Base-by-base conservation (phyloP, 2,888 invertebrate species). In the Cephus nigrinus region DNA sequence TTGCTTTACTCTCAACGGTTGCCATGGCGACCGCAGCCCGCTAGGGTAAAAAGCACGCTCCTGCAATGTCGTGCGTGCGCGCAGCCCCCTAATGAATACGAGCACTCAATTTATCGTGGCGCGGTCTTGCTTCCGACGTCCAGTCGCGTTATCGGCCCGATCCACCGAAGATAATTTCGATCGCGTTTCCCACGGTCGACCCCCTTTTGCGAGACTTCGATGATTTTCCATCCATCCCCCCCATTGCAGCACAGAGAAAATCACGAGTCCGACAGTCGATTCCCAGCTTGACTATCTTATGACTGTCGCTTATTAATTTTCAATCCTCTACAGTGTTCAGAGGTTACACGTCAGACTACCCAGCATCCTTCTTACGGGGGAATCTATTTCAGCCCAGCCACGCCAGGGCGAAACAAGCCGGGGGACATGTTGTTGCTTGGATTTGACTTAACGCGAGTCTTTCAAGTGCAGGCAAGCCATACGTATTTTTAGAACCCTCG, bases 401-500 rank as follows among this genome's bases (percentile, higher is more conserved):
- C 40, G 40, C 15, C 40, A 40, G 40, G 40, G 15, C 40, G 40
- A 40, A 40, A 40, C 15, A 15, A 40, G 15, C 40, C 40, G 40
- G 15, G 40, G 15, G 40, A 40, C 5, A 40, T 5, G 40, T 40
- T 15, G 40, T 15, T 40, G 40, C 40, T 40, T 40, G 40, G 40
- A 40, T 40, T 40, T 40, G 40, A 40, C 40, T 40, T 40, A 40
- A 40, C 15, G 40, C 15, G 40, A 40, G 40, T 40, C 40, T 86
- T 86, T 87, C 87, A 87, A 87, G 87, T 85, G 84, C 85, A 86
- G 80, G 84, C 80, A 80, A 82, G 81, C 81, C 84, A 84, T 84
- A 81, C 82, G 84, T 89, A 89, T 89, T 89, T 89, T 89, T 89
- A 89, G 89, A 87, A 84, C 78, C 84, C 82, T 82, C 79, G 78